Conservation (phyloP, 2,113 vertebrate genomes). For the Oreamnos americanus region DNA sequence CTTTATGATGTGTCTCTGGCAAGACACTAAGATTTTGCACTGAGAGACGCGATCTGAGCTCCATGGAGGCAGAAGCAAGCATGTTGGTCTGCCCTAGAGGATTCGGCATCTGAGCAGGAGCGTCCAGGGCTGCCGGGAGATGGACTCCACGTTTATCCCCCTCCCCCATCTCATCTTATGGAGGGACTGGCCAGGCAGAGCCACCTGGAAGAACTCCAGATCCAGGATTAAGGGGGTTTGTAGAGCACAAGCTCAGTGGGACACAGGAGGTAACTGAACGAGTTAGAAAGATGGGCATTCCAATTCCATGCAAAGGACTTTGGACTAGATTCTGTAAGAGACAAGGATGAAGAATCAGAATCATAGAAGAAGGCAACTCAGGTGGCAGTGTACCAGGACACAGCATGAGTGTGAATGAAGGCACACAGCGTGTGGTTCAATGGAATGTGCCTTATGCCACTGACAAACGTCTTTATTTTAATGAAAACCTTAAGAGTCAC, state of each 20-base stretch:
- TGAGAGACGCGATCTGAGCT: background rate
- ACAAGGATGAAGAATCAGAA: background rate
- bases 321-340: background rate
- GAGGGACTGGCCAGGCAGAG: background rate
- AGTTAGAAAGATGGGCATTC: background rate
- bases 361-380: background rate
- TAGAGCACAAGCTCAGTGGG: background rate
- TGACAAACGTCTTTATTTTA: background rate
- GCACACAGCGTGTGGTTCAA: rapidly evolving
- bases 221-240: background rate
- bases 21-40: background rate
- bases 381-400: background rate
- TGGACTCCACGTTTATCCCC: background rate
- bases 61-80: background rate
- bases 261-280: rapidly evolving
- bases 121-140: background rate
- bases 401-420: background rate
- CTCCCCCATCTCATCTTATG: background rate
- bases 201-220: background rate
- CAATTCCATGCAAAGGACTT: background rate
- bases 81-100: background rate
- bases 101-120: background rate
- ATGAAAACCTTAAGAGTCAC: background rate
- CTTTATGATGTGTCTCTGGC: background rate
- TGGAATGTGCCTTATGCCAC: background rate